phyloP scores from a whole-genome alignment of 2,113 vertebrate species.

The Typhlomys cinereus region DNA sequence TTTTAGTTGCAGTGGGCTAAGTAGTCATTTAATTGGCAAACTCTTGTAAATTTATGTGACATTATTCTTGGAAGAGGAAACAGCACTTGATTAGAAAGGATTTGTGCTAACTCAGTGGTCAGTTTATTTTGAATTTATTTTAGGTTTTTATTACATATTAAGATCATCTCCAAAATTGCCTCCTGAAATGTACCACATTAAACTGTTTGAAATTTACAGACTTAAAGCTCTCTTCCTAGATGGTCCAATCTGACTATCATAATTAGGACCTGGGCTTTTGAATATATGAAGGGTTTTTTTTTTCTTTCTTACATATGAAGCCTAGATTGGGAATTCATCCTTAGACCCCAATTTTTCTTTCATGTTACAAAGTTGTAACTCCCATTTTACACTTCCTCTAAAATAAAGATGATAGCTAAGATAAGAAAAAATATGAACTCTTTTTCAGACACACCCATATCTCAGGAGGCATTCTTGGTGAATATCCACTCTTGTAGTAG shows the following conservation, averaged over 20 bases:
- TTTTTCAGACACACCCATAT: neutral
- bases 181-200: neutral
- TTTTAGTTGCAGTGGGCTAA: conserved; percentile 43
- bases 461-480: neutral
- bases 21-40: conserved; percentile 38
- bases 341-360: neutral
- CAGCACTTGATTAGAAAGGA: conserved; percentile 29
- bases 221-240: neutral
- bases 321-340: neutral
- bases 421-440: neutral
- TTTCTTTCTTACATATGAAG: neutral
- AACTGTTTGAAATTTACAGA: conserved; percentile 11
- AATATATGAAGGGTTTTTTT: neutral
- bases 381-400: neutral
- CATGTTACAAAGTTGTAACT: neutral
- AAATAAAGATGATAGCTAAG: neutral
- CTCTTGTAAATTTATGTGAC: conserved; percentile 37
- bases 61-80: conserved; percentile 48
- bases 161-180: neutral
- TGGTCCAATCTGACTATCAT: neutral
- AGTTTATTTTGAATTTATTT: conserved; percentile 50
- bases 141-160: neutral
- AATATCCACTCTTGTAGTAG: no score
- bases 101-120: neutral
- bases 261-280: neutral